Evolutionary conservation across 2,113 vertebrate species (phyloP).

Genomic region (Cathartes aura): DNA sequence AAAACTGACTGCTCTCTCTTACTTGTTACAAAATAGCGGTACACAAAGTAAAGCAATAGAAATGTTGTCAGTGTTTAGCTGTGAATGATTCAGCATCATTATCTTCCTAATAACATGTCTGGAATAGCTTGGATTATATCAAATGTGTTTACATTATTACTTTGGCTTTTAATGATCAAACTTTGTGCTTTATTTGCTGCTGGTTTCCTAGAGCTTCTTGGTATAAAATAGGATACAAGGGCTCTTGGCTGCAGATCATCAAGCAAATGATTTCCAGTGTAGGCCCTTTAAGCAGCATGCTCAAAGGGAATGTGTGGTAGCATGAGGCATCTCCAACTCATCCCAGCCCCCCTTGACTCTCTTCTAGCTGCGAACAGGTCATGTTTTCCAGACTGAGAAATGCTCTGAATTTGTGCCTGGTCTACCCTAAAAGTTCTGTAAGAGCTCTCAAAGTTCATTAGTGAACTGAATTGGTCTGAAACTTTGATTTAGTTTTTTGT

Average conservation of each 20-base stretch:
- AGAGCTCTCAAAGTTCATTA: not conserved
- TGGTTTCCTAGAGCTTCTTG: not conserved
- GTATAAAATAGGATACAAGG: not conserved
- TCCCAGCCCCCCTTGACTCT: rapidly evolving
- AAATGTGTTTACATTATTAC: not conserved
- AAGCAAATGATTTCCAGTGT: not conserved
- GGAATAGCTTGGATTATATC: not conserved
- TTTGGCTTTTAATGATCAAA: not conserved
- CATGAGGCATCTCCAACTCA: not conserved
- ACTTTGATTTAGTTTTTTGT: not conserved
- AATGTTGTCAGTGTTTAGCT: not conserved
- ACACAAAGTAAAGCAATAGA: not conserved
- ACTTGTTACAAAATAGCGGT: not conserved
- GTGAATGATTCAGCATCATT: not conserved
- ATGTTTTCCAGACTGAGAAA: not conserved
- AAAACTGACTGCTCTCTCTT: not conserved
- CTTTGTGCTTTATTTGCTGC: not conserved
- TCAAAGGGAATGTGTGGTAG: not conserved
- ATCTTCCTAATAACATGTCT: not conserved
- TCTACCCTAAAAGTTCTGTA: not conserved
- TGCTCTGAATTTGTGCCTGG: not conserved
- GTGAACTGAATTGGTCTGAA: not conserved
- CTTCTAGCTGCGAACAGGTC: not conserved
- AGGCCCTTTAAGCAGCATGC: not conserved
- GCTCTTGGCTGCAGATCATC: not conserved